Base-by-base conservation (phyloP, 2,888 invertebrate species). In the Stegana nigrithorax region DNA sequence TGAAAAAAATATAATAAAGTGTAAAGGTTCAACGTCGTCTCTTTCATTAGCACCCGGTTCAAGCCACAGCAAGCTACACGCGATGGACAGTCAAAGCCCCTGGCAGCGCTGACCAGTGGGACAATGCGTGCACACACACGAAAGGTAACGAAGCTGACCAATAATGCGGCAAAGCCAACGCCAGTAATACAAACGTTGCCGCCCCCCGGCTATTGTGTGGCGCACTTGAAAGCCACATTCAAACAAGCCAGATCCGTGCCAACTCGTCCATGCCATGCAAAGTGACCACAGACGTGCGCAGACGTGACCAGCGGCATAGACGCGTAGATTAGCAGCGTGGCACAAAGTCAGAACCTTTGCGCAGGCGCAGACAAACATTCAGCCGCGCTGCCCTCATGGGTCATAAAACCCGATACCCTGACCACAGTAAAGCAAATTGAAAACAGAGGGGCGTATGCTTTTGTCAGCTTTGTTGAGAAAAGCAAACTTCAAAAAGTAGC, bases 221-320 rank as follows among this genome's bases (percentile, higher is more conserved):
- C 44, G 7, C 8, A 51, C 5, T 44, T 3, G 8, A 44, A 44
- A 44, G 44, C 44, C 44, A 17, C 44, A 17, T 5, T 17, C n/a
- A 44, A 51, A 51, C 27, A 27, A 27, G 51, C 51, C 51, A 51
- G 27, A 51, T 51, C 51, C 51, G 27, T 51, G 27, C 27, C 51
- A n/a, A n/a, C n/a, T n/a, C n/a, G n/a, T n/a, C n/a, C n/a, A n/a
- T n/a, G n/a, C n/a, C 8, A 44, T 4, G 17, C 10, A 12, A 19
- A 44, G 19, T 44, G 44, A 44, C 44, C 44, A 44, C 44, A 14
- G 17, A 1, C 44, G 2, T 14, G 17, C 4, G 44, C 14, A 14
- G 44, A 44, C 44, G 44, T 44, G 44, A 44, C 17, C 44, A 44
- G 14, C 19, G 44, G 17, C n/a, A 19, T 17, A n/a, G n/a, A 2